Evolutionary conservation across 2,113 vertebrate species (phyloP), one percentile per base, ranked within the genome.

Genomic region (Mesitornis unicolor): DNA sequence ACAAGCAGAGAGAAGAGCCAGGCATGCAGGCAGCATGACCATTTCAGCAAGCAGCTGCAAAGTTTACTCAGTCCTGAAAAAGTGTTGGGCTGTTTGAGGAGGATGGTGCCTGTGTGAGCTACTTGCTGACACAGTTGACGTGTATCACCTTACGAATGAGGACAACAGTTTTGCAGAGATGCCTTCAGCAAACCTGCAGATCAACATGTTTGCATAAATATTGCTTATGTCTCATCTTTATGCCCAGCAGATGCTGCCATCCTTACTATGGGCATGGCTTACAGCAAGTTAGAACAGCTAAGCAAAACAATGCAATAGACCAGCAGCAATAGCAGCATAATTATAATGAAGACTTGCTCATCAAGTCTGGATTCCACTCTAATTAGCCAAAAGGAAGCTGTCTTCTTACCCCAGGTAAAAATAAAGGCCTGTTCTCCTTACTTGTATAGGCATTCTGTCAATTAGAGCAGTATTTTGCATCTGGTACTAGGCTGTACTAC

Each of bases 391-490:
- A 50, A 75, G 35, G 79, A 83, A 79, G 9, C 4, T 69, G 40
- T 54, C 20, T 16, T 36, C 29, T 45, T 54, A 50, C 6, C 15
- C 3, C 25, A 45, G 24, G n/a, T 1, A 22, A 54, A n/a, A 25
- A 22, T 25, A 33, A 33, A 3, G 2, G 2, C 7, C 20, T 3
- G 0, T 47, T 6, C 5, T 82, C 26, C 20, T 78, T 35, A 33
- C 33, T 45, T 64, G 13, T 5, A 15, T 40, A 43, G 18, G 6
- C 9, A 24, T 40, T 59, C 50, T 64, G 6, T 29, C 33, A 57
- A n/a, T 59, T 59, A 45, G 12, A 78, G 4, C 2, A 25, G 6
- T 63, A 54, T 64, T 93, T 73, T 89, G 16, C 4, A 63, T 68
- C 24, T 64, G 20, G 20, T 78, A 8, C 31, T 54, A 69, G 28